A percentile compares a stretch with the other conserved stretches of the same genome.
phyloP scores from a whole-genome alignment of 2,888 invertebrate species.

The Lucinisca nassula region DNA sequence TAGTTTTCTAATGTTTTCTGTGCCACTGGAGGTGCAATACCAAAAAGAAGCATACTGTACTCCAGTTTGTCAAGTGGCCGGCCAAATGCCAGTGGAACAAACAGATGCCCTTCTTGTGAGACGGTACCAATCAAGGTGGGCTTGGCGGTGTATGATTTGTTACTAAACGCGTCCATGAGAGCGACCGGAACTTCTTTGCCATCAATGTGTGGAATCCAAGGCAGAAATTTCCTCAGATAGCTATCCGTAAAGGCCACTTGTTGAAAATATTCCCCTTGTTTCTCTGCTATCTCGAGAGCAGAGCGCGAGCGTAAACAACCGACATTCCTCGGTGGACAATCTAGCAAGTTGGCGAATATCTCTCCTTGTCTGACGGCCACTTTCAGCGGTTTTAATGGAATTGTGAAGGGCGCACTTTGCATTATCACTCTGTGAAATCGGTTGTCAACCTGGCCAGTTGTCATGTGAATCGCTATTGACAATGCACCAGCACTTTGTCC shows the following conservation, averaged over 20 bases:
- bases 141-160: slow-evolving; percentile 47
- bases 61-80: slow-evolving; percentile 40
- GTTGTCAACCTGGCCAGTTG: slow-evolving; percentile 52
- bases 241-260: slow-evolving; percentile 45
- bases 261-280: slow-evolving; percentile 56
- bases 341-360: slow-evolving; percentile 58
- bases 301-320: slow-evolving; percentile 65
- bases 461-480: slow-evolving; percentile 69
- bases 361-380: slow-evolving; percentile 64
- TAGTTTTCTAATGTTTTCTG: slow-evolving; percentile 54
- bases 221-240: slow-evolving; percentile 70
- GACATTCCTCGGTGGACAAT: slow-evolving; percentile 61
- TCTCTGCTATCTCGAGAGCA: slow-evolving; percentile 66
- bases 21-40: slow-evolving; percentile 48
- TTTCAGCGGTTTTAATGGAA: slow-evolving; percentile 65
- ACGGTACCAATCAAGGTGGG: slow-evolving; percentile 75
- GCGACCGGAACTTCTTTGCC: slow-evolving; percentile 58
- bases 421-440: slow-evolving; percentile 71
- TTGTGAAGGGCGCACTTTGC: slow-evolving; percentile 71
- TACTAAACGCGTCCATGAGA: slow-evolving; percentile 48
- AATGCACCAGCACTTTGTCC: slow-evolving; percentile 75
- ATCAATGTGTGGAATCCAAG: slow-evolving; percentile 77
- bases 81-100: slow-evolving; percentile 64
- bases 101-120: slow-evolving; percentile 69
- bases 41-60: slow-evolving; percentile 40